Base-by-base conservation (phyloP, 2,888 invertebrate genomes). In the Cephus spinipes region DNA sequence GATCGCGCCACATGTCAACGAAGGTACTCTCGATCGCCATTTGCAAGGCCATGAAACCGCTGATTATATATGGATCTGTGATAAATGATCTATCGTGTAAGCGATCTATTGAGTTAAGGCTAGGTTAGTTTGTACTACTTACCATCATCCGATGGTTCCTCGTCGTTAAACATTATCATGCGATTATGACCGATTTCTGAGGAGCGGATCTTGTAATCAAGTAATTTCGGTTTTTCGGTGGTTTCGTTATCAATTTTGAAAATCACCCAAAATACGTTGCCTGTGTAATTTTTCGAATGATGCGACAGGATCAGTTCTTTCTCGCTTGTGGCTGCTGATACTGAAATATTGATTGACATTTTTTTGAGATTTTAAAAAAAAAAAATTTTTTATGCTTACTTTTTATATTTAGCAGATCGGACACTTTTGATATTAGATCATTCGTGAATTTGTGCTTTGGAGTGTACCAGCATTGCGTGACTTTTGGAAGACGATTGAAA, bases 11-110 rank as follows among this genome's bases (percentile, higher is more conserved):
- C 73, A 84, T 76, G 3, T 84, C 73, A 1, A 83, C 34, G 55
- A 83, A 85, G 11, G 81, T 79, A 11, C 71, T 78, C 30, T 85
- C 84, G 73, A 85, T 83, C 12, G 84, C 85, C 9, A 81, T 75
- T 82, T 85, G 85, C 12, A 85, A 75, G 12, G 84, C 82, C 30
- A 85, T 80, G 33, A 84, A 85, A 68, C 82, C 85, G 68, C 81
- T 82, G 33, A 23, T 34, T 15, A 85, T 23, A 69, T 84, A 85
- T 55, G 83, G 81, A 81, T 85, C 83, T 85, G 73, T 55, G 77
- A 76, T 71, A 12, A 71, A 31, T 32, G 33, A 71, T 71, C 33
- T 33, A 31, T 71, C 11, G 11, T 32, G 31, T 71, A 31, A 55
- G 71, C 30, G 32, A 30, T 31, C 31, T 35, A 32, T 31, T 9